phyloP scores from a whole-genome alignment of 2,888 invertebrate genomes.

The Phymatocera aterrima region DNA sequence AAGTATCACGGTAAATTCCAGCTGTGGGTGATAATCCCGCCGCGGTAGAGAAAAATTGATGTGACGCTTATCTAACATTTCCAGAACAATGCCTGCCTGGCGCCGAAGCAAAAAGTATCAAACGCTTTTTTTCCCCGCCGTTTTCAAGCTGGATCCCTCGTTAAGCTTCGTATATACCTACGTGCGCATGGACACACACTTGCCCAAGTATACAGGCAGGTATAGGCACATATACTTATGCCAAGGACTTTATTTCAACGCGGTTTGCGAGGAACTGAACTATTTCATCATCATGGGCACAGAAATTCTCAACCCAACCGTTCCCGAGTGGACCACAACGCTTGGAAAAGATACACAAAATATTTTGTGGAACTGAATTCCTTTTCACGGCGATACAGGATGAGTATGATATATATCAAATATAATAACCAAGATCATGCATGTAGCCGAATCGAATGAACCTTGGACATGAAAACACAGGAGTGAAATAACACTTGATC shows the following conservation, averaged over 20 bases:
- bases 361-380: not conserved
- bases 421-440: not conserved
- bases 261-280: constrained; percentile 7
- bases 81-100: constrained; percentile 28
- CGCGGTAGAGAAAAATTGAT: constrained; percentile 14
- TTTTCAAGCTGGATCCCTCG: not conserved
- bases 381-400: not conserved
- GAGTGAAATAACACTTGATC: not conserved
- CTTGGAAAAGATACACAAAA: not conserved
- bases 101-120: not conserved
- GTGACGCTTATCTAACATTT: constrained; percentile 26
- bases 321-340: not conserved
- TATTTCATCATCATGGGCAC: not conserved
- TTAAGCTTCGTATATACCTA: not conserved
- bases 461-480: constrained; percentile 1
- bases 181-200: not conserved
- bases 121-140: not conserved
- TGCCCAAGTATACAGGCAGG: not conserved
- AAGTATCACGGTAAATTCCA: not conserved
- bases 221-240: not conserved
- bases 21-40: not conserved
- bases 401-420: not conserved
- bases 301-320: not conserved
- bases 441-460: constrained; percentile 4
- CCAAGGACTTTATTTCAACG: constrained; percentile 5